Percentiles rank a stretch among this genome's conserved stretches.
These are phyloP conservation scores for Styela clava DNA, from an alignment of 23 tunicate species.

Conservation along the genomic window DNA sequence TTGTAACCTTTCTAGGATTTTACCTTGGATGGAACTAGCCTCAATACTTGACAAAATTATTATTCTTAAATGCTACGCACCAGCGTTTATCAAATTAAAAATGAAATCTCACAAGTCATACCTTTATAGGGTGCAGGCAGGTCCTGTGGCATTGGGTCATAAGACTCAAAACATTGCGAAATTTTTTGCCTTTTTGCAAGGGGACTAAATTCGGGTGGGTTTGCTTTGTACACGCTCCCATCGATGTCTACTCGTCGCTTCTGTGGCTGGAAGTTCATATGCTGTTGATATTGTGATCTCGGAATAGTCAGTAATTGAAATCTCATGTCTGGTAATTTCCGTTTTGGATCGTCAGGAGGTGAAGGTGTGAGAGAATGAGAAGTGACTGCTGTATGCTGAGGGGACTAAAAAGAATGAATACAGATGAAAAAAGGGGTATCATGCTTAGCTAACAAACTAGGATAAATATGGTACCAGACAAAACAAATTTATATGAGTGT, in stretches of 20 bases:
- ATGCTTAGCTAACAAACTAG: too few species aligned
- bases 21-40: too few species aligned
- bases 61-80: too few species aligned
- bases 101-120: too few species aligned
- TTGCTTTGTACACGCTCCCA: not conserved
- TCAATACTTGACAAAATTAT: too few species aligned
- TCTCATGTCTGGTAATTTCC: not conserved
- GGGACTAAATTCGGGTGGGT: not conserved
- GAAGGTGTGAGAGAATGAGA: not conserved
- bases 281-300: constrained; percentile 16
- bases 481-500: too few species aligned
- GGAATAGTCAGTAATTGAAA: constrained; percentile 9
- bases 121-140: not conserved
- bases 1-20: too few species aligned
- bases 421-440: too few species aligned
- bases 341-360: not conserved
- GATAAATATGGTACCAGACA: too few species aligned
- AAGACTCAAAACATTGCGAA: not conserved
- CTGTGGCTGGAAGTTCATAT: not conserved
- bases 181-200: not conserved
- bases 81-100: too few species aligned
- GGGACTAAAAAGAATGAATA: not conserved
- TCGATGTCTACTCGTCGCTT: not conserved
- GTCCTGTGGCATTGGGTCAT: not conserved
- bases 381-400: not conserved